These are phyloP conservation scores for Oreotrochilus melanogaster DNA, from an alignment of 2,113 vertebrate species.

Conservation along the genomic window DNA sequence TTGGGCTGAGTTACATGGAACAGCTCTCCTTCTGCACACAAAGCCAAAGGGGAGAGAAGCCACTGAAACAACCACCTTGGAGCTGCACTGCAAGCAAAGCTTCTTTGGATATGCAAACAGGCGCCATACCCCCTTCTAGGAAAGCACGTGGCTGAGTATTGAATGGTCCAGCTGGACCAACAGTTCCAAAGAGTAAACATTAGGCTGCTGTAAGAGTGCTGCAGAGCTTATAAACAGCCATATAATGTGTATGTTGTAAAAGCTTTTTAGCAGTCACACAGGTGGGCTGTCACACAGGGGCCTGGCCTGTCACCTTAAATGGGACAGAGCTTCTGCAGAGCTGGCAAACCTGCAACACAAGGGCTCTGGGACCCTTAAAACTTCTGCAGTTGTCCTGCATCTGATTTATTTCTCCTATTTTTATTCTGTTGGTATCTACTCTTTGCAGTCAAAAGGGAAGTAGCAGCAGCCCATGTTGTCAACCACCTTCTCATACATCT, in stretches of 20 bases:
- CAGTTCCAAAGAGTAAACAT: neutral
- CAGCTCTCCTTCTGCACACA: neutral
- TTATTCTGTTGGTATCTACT: neutral
- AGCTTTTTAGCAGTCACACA: neutral
- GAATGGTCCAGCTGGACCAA: neutral
- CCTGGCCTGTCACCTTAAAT: neutral
- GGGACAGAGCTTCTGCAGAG: neutral
- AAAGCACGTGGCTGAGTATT: accelerated
- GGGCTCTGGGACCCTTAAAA: neutral
- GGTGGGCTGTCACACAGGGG: neutral
- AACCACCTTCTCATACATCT: neutral
- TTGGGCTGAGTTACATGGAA: neutral
- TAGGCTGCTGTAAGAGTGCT: neutral
- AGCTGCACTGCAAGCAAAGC: neutral
- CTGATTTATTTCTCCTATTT: neutral
- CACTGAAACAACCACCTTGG: neutral
- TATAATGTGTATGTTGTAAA: accelerated
- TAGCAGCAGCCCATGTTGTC: neutral
- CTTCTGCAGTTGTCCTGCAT: neutral
- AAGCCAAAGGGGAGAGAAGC: neutral
- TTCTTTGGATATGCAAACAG: neutral
- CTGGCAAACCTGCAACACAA: neutral
- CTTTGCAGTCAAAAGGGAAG: neutral
- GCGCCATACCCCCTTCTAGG: neutral
- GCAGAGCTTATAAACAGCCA: neutral